Evolutionary conservation across 2,113 vertebrate species (phyloP).

Genomic region (Octodon degus): DNA sequence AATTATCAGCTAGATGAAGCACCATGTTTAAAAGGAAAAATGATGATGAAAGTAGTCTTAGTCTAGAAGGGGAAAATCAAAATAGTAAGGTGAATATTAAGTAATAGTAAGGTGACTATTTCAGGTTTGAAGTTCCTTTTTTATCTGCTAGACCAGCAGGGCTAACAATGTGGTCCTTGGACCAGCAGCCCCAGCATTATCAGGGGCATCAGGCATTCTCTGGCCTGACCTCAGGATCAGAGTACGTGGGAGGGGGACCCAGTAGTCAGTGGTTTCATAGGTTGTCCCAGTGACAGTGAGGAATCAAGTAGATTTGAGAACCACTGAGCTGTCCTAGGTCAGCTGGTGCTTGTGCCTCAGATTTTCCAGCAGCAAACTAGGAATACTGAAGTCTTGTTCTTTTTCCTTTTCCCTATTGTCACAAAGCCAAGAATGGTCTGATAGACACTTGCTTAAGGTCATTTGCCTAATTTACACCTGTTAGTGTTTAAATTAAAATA

Average conservation of each 20-base stretch:
- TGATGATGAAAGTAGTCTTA: not conserved
- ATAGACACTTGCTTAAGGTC: not conserved
- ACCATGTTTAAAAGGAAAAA: not conserved
- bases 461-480: not conserved
- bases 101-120: not conserved
- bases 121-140: constrained; percentile 13
- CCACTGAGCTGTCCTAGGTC: not conserved
- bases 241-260: not conserved
- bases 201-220: not conserved
- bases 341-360: not conserved
- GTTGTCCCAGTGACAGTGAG: not conserved
- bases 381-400: not conserved
- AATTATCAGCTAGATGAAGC: constrained; percentile 32
- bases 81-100: constrained; percentile 5
- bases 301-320: not conserved
- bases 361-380: not conserved
- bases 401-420: not conserved
- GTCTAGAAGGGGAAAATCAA: constrained; percentile 23
- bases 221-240: not conserved
- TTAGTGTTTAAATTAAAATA: constrained; percentile 24
- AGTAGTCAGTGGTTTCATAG: not conserved
- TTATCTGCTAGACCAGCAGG: not conserved
- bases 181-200: not conserved
- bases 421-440: not conserved
- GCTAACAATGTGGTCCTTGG: not conserved